Conservation (phyloP, 2,797 vertebrate genomes). For the Gymnocypris eckloni region DNA sequence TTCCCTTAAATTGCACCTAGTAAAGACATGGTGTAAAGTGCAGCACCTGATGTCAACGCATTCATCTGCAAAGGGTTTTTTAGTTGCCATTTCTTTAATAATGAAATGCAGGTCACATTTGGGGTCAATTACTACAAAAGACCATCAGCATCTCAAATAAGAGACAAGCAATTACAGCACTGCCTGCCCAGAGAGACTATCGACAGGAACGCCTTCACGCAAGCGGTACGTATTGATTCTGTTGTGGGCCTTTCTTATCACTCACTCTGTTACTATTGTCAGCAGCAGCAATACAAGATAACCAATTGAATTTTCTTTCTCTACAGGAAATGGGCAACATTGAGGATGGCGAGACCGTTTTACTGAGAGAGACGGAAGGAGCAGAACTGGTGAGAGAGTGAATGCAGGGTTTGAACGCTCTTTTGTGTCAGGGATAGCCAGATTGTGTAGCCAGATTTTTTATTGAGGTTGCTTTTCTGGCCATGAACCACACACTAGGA, state of each 20-base stretch:
- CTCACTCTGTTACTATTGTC: conserved; percentile 1
- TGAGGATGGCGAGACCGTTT: not conserved
- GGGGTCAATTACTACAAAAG: not conserved
- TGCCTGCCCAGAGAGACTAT: conserved; percentile 2
- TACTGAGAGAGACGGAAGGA: not conserved
- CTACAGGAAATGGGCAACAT: not conserved
- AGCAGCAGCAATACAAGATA: conserved; percentile 7
- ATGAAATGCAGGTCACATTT: conserved; percentile 21
- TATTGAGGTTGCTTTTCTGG: not conserved
- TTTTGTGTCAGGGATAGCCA: not conserved
- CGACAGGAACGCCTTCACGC: not conserved
- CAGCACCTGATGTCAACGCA: not conserved
- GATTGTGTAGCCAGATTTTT: not conserved
- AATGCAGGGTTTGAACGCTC: not conserved
- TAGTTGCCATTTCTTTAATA: not conserved
- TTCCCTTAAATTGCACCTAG: not conserved
- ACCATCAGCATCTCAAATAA: conserved; percentile 26
- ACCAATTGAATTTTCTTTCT: not conserved
- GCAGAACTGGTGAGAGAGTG: not conserved
- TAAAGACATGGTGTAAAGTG: not conserved
- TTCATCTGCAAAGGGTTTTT: not conserved
- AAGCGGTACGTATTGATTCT: conserved; percentile 21
- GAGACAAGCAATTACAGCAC: conserved; percentile 36
- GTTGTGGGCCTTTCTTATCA: conserved; percentile 20
- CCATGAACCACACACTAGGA: not conserved